Conservation (phyloP, 1,140 invertebrate genomes). For the Scaptomyza montana region DNA sequence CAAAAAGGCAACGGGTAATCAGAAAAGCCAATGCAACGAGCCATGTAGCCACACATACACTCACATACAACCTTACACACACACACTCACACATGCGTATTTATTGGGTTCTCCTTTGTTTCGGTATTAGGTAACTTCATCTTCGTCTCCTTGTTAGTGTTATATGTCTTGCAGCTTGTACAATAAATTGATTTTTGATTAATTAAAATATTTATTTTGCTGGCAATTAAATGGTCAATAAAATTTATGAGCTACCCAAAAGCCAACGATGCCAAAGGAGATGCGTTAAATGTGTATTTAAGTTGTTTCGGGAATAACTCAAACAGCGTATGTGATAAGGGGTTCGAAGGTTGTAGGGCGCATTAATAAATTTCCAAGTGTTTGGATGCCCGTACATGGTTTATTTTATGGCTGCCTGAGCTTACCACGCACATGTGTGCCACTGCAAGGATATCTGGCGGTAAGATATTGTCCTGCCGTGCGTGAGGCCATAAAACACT, state of each 20-base stretch:
- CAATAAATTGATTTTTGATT: slow-evolving; percentile 52
- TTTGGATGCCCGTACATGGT: slow-evolving; percentile 58
- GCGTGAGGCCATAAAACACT: slow-evolving; percentile 77
- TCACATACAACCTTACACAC: slow-evolving; percentile 36
- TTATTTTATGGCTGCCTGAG: slow-evolving; percentile 65
- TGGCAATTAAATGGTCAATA: slow-evolving; percentile 52
- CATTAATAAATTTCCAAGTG: slow-evolving; percentile 77
- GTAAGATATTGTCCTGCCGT: slow-evolving; percentile 78
- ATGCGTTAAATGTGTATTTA: slow-evolving; percentile 57
- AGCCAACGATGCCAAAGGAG: slow-evolving; percentile 16
- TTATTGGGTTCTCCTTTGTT: slow-evolving; percentile 47
- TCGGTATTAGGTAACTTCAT: background rate
- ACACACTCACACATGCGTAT: slow-evolving; percentile 38
- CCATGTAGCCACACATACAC: slow-evolving; percentile 28
- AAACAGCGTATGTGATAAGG: slow-evolving; percentile 2
- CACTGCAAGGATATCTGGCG: slow-evolving; percentile 38
- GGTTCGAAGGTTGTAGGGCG: slow-evolving; percentile 4
- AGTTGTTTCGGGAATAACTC: slow-evolving; percentile 24
- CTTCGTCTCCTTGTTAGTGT: background rate
- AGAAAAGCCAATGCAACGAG: slow-evolving; percentile 63
- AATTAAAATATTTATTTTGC: slow-evolving; percentile 66
- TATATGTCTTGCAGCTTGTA: slow-evolving; percentile 7
- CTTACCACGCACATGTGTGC: slow-evolving; percentile 57
- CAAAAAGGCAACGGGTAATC: slow-evolving; percentile 34
- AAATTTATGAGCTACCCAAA: slow-evolving; percentile 33